Conservation (phyloP, 2,797 vertebrate genomes). For the Champsocephalus esox region DNA sequence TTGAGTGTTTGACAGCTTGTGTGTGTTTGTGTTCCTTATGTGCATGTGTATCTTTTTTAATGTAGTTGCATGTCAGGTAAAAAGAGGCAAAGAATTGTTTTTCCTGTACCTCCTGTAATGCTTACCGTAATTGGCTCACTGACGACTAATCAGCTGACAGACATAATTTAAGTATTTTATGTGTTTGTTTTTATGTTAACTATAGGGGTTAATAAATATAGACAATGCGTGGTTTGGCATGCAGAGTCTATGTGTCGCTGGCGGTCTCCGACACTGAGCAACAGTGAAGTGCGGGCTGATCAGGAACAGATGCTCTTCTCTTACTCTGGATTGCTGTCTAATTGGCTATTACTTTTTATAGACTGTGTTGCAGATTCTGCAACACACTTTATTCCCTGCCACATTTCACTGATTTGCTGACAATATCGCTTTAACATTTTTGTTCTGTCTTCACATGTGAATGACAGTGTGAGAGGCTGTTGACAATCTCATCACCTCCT, state of each 20-base stretch:
- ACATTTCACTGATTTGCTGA: constrained; percentile 77
- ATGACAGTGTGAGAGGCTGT: constrained; percentile 56
- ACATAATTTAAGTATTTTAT: constrained; percentile 8
- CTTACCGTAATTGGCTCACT: constrained; percentile 18
- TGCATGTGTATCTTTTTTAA: constrained; percentile 3
- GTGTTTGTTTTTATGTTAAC: constrained; percentile 24
- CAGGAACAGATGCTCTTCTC: constrained; percentile 77
- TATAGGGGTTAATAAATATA: constrained; percentile 16
- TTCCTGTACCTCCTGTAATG: constrained; percentile 1
- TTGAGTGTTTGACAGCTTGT: constrained; percentile 38
- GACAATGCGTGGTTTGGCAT: constrained; percentile 19
- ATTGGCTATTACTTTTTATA: constrained; percentile 85
- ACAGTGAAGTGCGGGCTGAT: constrained; percentile 68
- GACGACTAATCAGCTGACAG: constrained; percentile 30
- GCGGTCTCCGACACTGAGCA: constrained; percentile 38
- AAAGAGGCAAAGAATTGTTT: neutral
- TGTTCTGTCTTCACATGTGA: constrained; percentile 41
- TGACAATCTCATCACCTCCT: constrained; percentile 58
- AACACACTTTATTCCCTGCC: constrained; percentile 69
- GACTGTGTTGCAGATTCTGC: constrained; percentile 73
- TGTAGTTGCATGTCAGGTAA: constrained; percentile 24
- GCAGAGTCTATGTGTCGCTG: constrained; percentile 35
- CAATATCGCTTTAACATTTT: constrained; percentile 67
- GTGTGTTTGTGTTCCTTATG: constrained; percentile 19
- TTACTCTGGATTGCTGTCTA: constrained; percentile 79